Conservation (phyloP, 2,797 vertebrate species). For the Sebastes iracundus region DNA sequence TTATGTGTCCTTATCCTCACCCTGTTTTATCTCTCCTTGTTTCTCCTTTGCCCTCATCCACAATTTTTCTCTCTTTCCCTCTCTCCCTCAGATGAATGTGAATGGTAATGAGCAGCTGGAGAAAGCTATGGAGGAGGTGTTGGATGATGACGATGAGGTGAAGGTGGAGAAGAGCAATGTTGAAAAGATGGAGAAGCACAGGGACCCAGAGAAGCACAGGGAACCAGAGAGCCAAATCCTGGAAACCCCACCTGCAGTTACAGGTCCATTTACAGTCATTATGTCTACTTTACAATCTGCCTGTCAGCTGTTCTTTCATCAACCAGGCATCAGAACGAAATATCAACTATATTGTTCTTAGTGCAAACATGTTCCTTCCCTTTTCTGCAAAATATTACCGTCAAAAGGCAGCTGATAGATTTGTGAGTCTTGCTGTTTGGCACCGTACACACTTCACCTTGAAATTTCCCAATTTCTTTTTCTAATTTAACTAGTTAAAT, state of each 20-base stretch:
- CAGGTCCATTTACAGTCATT: neutral
- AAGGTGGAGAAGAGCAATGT: slow-evolving; percentile 81
- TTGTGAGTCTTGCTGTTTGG: neutral
- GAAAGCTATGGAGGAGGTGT: slow-evolving; percentile 95
- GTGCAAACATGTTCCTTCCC: neutral
- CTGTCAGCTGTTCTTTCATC: neutral
- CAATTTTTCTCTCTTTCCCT: neutral
- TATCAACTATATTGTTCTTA: neutral
- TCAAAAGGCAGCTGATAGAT: neutral
- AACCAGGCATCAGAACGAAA: neutral
- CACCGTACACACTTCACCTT: neutral
- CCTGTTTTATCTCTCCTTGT: neutral
- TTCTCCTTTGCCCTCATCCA: neutral
- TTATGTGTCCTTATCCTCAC: neutral
- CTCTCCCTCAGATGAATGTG: slow-evolving; percentile 85
- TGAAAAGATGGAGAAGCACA: slow-evolving; percentile 65
- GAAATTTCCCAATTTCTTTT: neutral
- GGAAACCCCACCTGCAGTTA: slow-evolving; percentile 57
- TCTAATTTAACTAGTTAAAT: neutral
- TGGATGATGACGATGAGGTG: slow-evolving; percentile 86
- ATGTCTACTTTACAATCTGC: neutral
- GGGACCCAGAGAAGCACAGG: slow-evolving; percentile 24
- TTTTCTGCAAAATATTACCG: neutral
- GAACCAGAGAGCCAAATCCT: slow-evolving; percentile 65
- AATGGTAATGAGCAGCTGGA: slow-evolving; percentile 92